phyloP scores from a whole-genome alignment of 2,888 invertebrate species.

The Zaprionus obscuricornis region DNA sequence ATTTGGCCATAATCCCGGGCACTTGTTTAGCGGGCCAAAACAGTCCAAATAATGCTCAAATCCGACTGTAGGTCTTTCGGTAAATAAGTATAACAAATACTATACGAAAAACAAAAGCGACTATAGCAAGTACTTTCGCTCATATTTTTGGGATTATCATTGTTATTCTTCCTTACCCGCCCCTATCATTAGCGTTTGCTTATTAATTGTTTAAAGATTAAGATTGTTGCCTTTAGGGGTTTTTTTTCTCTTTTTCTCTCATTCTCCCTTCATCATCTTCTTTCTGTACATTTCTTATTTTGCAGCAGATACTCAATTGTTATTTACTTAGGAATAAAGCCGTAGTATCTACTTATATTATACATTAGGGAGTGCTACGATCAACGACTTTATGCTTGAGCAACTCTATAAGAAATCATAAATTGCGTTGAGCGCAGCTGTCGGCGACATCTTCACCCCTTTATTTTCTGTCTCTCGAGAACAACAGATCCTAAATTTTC shows the following conservation, averaged over 20 bases:
- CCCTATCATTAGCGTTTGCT: conserved; percentile 62
- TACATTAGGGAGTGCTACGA: conserved; percentile 32
- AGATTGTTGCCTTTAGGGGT: conserved; percentile 57
- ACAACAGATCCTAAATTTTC: conserved; percentile 49
- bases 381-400: conserved; percentile 61
- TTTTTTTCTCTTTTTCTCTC: conserved; percentile 5
- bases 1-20: conserved; percentile 53
- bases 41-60: conserved; percentile 32
- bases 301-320: conserved; percentile 52
- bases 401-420: conserved; percentile 47
- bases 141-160: conserved; percentile 57
- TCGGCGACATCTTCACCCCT: conserved; percentile 66
- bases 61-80: conserved; percentile 13
- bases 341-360: conserved; percentile 17
- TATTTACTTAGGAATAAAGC: conserved; percentile 62
- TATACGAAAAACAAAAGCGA: too few relatives aligned
- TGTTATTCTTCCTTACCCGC: conserved; percentile 51
- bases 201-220: conserved; percentile 71
- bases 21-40: conserved; percentile 46
- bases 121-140: conserved; percentile 13
- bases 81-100: conserved; percentile 41
- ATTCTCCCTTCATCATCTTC: not conserved
- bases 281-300: conserved; percentile 8
- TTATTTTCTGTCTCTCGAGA: conserved; percentile 10
- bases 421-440: conserved; percentile 61